Percentiles rank a stretch among this genome's conserved stretches.
phyloP scores from a whole-genome alignment of 1,140 invertebrate genomes.

The Eueides isabella region DNA sequence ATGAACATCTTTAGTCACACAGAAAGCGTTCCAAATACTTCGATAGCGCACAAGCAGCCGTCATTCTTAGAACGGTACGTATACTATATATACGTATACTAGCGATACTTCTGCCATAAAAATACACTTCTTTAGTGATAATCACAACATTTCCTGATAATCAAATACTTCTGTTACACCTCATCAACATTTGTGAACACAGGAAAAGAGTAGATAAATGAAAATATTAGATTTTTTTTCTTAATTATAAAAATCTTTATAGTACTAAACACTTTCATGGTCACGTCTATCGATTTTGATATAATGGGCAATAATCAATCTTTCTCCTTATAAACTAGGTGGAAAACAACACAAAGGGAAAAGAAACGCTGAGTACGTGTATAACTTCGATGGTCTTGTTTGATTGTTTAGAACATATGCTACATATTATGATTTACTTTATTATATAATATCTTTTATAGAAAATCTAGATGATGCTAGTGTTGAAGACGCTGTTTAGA shows the following conservation, averaged over 20 bases:
- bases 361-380: slow-evolving; percentile 61
- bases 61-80: slow-evolving; percentile 84
- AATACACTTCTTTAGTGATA: background rate
- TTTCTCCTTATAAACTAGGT: slow-evolving; percentile 57
- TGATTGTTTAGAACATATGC: slow-evolving; percentile 39
- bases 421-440: slow-evolving; percentile 27
- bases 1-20: slow-evolving; percentile 84
- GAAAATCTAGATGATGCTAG: slow-evolving; percentile 37
- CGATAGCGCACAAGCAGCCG: slow-evolving; percentile 72
- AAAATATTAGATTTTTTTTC: background rate
- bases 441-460: slow-evolving; percentile 22
- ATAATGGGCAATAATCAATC: slow-evolving; percentile 28
- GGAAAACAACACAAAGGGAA: slow-evolving; percentile 48
- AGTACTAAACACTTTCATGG: background rate
- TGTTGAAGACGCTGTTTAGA: slow-evolving; percentile 3
- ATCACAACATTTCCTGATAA: background rate
- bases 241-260: too few species aligned
- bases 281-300: background rate
- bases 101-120: background rate
- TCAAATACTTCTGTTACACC: background rate
- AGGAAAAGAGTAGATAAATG: background rate
- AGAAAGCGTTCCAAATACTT: slow-evolving; percentile 69
- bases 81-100: background rate
- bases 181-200: background rate
- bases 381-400: slow-evolving; percentile 44